These are phyloP conservation scores for Erpornis zantholeuca DNA, from an alignment of 2,113 vertebrate genomes.

Conservation along the genomic window DNA sequence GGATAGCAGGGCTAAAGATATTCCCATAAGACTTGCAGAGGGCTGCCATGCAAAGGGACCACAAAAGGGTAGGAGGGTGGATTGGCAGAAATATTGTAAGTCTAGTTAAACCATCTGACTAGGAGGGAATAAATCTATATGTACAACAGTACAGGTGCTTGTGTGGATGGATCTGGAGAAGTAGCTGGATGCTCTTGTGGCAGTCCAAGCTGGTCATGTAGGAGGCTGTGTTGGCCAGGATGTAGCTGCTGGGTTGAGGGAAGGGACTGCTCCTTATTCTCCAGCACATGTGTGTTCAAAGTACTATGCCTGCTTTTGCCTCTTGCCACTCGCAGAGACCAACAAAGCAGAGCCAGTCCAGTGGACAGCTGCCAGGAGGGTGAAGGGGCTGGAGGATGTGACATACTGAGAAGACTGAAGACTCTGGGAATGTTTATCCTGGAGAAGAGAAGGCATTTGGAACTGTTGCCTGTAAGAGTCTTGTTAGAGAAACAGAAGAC, in stretches of 20 bases:
- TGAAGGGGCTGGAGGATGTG: background rate
- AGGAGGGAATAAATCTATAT: fast-evolving
- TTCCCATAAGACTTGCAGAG: background rate
- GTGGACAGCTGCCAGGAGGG: too few relatives aligned
- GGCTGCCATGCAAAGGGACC: background rate
- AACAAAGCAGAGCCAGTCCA: background rate
- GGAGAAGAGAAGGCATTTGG: background rate
- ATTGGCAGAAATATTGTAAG: background rate
- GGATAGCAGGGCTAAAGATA: background rate
- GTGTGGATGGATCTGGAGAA: background rate
- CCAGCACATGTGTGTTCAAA: background rate
- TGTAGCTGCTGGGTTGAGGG: background rate
- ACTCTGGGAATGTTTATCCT: background rate
- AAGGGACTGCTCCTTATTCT: background rate
- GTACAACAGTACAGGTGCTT: background rate
- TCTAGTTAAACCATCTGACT: background rate
- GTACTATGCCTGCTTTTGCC: background rate
- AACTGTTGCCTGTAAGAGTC: background rate
- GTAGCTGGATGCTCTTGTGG: background rate
- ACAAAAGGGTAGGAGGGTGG: background rate
- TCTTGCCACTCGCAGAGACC: background rate
- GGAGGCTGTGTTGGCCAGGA: background rate
- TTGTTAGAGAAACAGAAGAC: background rate
- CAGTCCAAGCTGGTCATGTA: fast-evolving
- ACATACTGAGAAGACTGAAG: background rate